A percentile compares a stretch with the other conserved stretches of the same genome.
These are phyloP conservation scores for Aptenodytes patagonicus DNA, from an alignment of 2,113 vertebrate species.

Conservation along the genomic window DNA sequence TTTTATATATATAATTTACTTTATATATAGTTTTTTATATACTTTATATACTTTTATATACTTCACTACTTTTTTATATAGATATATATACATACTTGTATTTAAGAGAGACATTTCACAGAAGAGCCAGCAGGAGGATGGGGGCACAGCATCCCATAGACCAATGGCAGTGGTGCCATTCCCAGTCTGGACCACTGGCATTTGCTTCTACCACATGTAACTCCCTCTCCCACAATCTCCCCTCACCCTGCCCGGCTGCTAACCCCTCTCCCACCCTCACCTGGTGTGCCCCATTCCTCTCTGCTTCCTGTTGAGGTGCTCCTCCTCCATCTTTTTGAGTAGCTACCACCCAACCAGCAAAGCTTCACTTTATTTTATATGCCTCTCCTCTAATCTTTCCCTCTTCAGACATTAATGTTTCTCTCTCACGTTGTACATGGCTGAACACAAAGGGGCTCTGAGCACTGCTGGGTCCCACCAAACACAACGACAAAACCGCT, in stretches of 20 bases:
- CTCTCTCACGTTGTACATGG: background rate
- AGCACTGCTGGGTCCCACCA: background rate
- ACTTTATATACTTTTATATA: background rate
- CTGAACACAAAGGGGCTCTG: background rate
- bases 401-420: background rate
- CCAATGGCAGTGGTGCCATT: background rate
- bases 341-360: background rate
- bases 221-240: background rate
- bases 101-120: background rate
- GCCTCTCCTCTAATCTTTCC: background rate
- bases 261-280: background rate
- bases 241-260: background rate
- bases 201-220: background rate
- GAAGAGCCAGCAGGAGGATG: background rate
- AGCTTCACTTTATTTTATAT: background rate
- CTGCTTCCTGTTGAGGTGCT: background rate
- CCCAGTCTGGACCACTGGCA: background rate
- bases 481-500: rapidly evolving
- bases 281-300: background rate
- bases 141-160: background rate
- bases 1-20: too few relatives aligned
- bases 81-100: rapidly evolving
- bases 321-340: background rate
- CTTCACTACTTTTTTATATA: background rate
- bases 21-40: too few relatives aligned